phyloP scores from a whole-genome alignment of 2,888 invertebrate species.

The Aspidapion aeneum region DNA sequence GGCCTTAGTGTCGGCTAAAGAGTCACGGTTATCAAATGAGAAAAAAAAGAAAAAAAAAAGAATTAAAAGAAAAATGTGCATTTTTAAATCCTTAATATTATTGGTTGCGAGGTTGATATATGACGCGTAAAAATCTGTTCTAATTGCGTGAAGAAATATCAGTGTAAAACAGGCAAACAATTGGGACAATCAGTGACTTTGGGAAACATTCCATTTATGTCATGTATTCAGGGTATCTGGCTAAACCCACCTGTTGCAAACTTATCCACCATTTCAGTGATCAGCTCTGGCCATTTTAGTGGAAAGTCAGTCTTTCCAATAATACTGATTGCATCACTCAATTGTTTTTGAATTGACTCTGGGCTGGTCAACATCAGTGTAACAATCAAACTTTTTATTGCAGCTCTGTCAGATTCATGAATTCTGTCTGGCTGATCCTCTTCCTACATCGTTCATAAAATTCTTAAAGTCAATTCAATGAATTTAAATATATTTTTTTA shows the following conservation, averaged over 20 bases:
- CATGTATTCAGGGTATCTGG: no score
- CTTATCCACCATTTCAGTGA: slow-evolving; percentile 90
- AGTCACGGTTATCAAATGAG: no score
- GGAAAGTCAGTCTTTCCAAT: slow-evolving; percentile 98
- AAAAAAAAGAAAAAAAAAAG: no score
- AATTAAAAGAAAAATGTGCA: no score
- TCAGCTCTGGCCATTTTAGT: slow-evolving; percentile 90
- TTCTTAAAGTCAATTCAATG: background rate
- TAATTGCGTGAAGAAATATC: no score
- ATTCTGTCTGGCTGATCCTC: slow-evolving; percentile 79
- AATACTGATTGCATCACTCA: slow-evolving; percentile 93
- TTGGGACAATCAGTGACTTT: background rate
- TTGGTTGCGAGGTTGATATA: no score
- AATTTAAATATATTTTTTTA: no score
- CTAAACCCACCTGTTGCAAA: slow-evolving; percentile 81
- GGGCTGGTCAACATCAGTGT: slow-evolving; percentile 91
- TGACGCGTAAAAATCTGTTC: no score
- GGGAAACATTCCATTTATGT: no score
- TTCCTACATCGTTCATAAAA: slow-evolving; percentile 48
- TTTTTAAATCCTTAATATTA: no score
- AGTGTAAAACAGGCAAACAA: background rate
- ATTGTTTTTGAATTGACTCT: slow-evolving; percentile 86
- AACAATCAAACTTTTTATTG: slow-evolving; percentile 84
- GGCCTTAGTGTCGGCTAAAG: no score
- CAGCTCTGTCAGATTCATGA: slow-evolving; percentile 70